A percentile compares a stretch with the other conserved stretches of the same genome.
Evolutionary conservation across 2,888 invertebrate species (phyloP).

Genomic region (Therioaphis trifolii): DNA sequence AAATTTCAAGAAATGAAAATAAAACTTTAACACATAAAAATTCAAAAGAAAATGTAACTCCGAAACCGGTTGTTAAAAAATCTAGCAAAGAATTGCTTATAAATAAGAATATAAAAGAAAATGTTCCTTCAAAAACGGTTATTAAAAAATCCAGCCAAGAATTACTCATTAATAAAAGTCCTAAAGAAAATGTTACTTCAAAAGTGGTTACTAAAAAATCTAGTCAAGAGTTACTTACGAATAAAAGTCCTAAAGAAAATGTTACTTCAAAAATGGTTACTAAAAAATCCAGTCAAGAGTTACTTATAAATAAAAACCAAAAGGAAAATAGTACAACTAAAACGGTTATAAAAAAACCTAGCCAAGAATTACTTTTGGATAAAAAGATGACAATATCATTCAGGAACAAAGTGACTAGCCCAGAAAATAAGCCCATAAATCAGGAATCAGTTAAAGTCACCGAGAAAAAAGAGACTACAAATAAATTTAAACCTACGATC

Average conservation of each 20-base stretch:
- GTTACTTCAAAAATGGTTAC: neutral
- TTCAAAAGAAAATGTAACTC: constrained; percentile 27
- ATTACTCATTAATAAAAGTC: too few species aligned
- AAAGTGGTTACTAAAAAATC: too few species aligned
- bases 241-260: too few species aligned
- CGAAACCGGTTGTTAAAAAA: too few species aligned
- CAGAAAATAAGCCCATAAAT: constrained; percentile 29
- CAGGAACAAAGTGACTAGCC: constrained; percentile 14
- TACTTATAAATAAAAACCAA: constrained; percentile 40
- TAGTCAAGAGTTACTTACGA: too few species aligned
- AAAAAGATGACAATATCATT: constrained; percentile 43
- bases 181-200: too few species aligned
- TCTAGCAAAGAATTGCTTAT: too few species aligned
- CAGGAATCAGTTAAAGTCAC: constrained; percentile 6
- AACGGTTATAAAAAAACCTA: constrained; percentile 55
- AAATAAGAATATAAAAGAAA: too few species aligned
- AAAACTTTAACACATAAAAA: constrained; percentile 41
- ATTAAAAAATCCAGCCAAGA: too few species aligned
- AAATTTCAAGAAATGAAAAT: constrained; percentile 54
- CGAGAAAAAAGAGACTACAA: constrained; percentile 46
- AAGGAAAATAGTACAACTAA: constrained; percentile 24
- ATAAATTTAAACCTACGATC: constrained; percentile 32
- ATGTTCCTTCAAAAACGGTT: too few species aligned
- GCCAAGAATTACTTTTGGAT: constrained; percentile 39
- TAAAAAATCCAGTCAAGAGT: constrained; percentile 54